These are phyloP conservation scores for Omphaloscelis lunosa DNA, from an alignment of 2,888 invertebrate genomes.

Conservation along the genomic window DNA sequence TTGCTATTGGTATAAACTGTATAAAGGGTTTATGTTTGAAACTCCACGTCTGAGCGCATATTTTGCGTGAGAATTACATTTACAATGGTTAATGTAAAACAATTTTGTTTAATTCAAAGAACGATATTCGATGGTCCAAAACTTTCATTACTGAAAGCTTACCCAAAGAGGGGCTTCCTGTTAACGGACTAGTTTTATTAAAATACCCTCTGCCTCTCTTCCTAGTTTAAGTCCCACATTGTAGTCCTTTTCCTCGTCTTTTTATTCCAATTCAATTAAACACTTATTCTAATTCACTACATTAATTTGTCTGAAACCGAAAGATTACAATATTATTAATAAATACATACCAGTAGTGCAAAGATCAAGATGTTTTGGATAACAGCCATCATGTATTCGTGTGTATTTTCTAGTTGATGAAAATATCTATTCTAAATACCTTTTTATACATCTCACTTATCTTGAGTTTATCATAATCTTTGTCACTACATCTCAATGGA, in stretches of 20 bases:
- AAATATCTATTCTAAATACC: background rate
- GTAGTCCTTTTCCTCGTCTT: too few relatives aligned
- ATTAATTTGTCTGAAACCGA: too few relatives aligned
- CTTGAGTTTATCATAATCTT: slow-evolving; percentile 30
- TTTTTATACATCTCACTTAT: slow-evolving; percentile 45
- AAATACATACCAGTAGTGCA: slow-evolving; percentile 24
- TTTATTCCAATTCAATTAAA: too few relatives aligned
- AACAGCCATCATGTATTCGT: slow-evolving; percentile 25
- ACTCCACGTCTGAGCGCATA: too few relatives aligned
- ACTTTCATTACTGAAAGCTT: background rate
- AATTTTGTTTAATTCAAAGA: background rate
- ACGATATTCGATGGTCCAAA: background rate
- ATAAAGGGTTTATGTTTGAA: too few relatives aligned
- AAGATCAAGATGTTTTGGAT: background rate
- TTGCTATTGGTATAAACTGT: background rate
- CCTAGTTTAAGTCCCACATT: background rate
- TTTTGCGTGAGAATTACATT: background rate
- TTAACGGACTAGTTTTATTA: background rate
- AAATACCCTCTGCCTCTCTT: background rate
- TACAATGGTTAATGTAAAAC: background rate
- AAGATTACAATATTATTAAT: too few relatives aligned
- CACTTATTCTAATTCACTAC: too few relatives aligned
- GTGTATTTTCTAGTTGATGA: background rate
- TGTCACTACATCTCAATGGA: background rate
- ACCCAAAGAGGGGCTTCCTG: background rate